These are phyloP conservation scores for Darevskia mixta DNA, from an alignment of 2,797 vertebrate genomes.

Conservation along the genomic window DNA sequence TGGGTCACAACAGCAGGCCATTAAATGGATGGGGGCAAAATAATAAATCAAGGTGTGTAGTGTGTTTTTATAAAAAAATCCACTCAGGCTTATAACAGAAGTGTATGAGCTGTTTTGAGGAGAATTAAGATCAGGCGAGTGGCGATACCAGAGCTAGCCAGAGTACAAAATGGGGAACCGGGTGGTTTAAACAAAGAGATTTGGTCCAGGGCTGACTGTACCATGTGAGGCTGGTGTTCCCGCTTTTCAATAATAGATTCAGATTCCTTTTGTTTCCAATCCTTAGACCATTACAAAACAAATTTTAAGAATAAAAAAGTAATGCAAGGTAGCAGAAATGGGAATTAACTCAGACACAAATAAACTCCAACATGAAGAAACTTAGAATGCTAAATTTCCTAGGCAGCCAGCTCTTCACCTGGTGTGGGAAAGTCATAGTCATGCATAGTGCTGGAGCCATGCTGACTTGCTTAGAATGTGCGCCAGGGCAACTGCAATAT, in stretches of 20 bases:
- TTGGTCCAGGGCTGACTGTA: too few species aligned
- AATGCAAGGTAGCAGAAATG: too few species aligned
- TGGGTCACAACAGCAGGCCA: not conserved
- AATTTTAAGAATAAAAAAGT: too few species aligned
- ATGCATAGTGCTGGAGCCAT: not conserved
- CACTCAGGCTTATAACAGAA: not conserved
- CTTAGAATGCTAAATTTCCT: too few species aligned
- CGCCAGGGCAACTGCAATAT: not conserved
- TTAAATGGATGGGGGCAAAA: not conserved
- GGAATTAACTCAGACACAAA: too few species aligned
- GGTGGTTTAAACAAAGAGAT: too few species aligned
- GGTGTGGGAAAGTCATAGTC: not conserved
- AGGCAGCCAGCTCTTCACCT: not conserved
- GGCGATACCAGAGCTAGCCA: not conserved
- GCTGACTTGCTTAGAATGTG: not conserved
- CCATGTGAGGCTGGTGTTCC: too few species aligned
- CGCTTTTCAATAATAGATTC: too few species aligned
- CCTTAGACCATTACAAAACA: too few species aligned
- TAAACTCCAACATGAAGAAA: too few species aligned
- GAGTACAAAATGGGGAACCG: too few species aligned
- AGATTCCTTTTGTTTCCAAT: too few species aligned
- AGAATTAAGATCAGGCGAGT: not conserved
- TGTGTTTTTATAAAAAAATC: not conserved
- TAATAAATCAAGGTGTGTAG: not conserved
- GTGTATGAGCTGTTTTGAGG: not conserved